These are phyloP conservation scores for Hoplostethus mediterraneus DNA, from an alignment of 2,797 vertebrate species.

Conservation along the genomic window DNA sequence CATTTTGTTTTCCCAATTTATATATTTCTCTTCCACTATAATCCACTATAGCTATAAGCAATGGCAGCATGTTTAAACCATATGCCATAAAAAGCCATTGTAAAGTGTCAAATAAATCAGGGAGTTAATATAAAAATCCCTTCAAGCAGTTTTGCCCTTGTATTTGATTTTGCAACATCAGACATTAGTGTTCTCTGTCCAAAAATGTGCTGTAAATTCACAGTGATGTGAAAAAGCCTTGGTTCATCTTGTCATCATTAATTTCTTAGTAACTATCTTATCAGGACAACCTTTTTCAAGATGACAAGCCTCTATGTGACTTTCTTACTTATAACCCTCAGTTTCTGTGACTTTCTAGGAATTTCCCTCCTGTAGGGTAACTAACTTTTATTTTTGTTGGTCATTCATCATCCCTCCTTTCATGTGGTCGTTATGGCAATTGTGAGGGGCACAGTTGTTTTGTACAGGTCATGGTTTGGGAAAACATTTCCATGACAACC, in stretches of 20 bases:
- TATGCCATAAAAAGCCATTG: constrained; percentile 68
- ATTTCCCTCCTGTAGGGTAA: not conserved
- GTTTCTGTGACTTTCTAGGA: constrained; percentile 24
- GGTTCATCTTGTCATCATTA: constrained; percentile 49
- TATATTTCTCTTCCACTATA: constrained; percentile 43
- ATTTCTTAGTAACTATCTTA: constrained; percentile 20
- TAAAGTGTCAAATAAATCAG: constrained; percentile 70
- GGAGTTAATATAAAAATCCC: constrained; percentile 72
- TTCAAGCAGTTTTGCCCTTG: constrained; percentile 61
- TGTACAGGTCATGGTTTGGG: constrained; percentile 57
- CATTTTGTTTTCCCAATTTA: constrained; percentile 43
- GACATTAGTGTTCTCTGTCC: constrained; percentile 55
- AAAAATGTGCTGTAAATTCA: constrained; percentile 57
- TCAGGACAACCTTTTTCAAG: constrained; percentile 31
- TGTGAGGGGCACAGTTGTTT: constrained; percentile 68
- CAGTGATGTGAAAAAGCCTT: constrained; percentile 29
- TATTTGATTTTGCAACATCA: constrained; percentile 69
- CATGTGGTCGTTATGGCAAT: constrained; percentile 61
- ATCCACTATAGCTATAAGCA: constrained; percentile 47
- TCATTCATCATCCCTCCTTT: constrained; percentile 39
- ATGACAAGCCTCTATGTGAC: constrained; percentile 10
- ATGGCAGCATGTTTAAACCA: constrained; percentile 52
- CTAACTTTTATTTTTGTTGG: constrained; percentile 11
- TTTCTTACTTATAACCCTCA: constrained; percentile 22
- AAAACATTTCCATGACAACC: constrained; percentile 79